Evolutionary conservation across 2,113 vertebrate species (phyloP), one percentile per base, ranked within the genome.

Genomic region (Eidolon helvum): DNA sequence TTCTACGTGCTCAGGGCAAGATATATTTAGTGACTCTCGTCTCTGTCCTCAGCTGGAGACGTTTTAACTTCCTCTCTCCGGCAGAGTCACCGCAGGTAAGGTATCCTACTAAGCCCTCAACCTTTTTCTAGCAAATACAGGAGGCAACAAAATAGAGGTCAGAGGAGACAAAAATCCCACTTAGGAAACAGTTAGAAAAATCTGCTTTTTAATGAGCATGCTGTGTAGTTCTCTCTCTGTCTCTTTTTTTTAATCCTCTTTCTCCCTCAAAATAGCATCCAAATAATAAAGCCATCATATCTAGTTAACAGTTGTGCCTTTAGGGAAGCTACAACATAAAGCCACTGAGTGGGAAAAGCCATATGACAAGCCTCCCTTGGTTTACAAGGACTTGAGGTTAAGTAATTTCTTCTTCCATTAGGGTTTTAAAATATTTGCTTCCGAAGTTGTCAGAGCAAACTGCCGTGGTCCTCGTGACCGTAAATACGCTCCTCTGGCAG

Each of bases 231-330:
- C 68, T 96, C 95, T 97, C 95, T 50, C 11, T 2, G 4, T 14
- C 95, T 50, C 12, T 50, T 95, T 93, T 91, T 68, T 92, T 50
- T 1, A 50, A 50, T 22, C 61, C 3, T 7, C 4, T 55, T 55
- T n/a, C n/a, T 86, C 71, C 35, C 65, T 71, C 45, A 91, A 50
- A 97, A 95, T 63, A 68, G 87, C 96, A 97, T 69, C 84, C 83
- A 97, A 98, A 84, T 96, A 98, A 95, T 96, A 95, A 87, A 98
- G 80, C 87, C 97, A 87, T 98, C 83, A 19, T 11, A 66, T 93
- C 90, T 95, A 61, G 35, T 80, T 98, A 97, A 97, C 92, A 91
- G 87, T 79, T 96, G 55, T 95, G 71, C 90, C 97, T 97, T 95
- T 15, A 96, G 96, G 97, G 94, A 14, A 74, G 88, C 11, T 4